Percentiles rank a stretch among this genome's conserved stretches.
Conservation (phyloP, 1,140 invertebrate species). For the Delia radicum region DNA sequence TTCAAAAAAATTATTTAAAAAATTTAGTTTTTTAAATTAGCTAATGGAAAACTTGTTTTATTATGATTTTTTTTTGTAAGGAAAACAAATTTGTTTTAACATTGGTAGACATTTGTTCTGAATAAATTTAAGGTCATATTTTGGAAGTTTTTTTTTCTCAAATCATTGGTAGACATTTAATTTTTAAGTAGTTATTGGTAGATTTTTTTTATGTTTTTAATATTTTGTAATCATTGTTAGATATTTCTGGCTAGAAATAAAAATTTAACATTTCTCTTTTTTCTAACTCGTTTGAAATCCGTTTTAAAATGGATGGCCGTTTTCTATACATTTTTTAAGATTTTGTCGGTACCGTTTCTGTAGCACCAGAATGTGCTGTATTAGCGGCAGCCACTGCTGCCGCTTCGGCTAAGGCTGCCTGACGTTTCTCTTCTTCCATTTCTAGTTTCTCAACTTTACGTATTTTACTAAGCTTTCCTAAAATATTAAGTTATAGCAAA, state of each 20-base stretch:
- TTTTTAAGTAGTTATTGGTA: too few species aligned
- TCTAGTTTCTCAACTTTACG: conserved; percentile 53
- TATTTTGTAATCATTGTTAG: not conserved
- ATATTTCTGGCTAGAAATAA: not conserved
- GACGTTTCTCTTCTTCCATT: conserved; percentile 50
- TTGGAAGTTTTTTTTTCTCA: too few species aligned
- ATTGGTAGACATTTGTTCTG: too few species aligned
- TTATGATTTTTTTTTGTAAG: not conserved
- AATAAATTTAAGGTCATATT: too few species aligned
- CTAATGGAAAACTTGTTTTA: not conserved
- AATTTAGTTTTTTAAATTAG: not conserved
- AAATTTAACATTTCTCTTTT: not conserved
- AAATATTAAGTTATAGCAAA: not conserved
- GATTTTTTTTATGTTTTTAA: not conserved
- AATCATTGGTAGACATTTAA: too few species aligned
- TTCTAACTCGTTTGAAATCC: not conserved
- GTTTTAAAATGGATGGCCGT: not conserved
- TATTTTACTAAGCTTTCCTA: conserved; percentile 52
- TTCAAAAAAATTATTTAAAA: not conserved
- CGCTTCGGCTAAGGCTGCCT: conserved; percentile 43
- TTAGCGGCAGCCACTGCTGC: conserved; percentile 27
- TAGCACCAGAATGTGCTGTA: not conserved
- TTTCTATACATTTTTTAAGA: not conserved
- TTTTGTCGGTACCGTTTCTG: conserved; percentile 39
- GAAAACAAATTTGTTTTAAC: not conserved